phyloP scores from a whole-genome alignment of 2,888 invertebrate genomes.

The Ectemnius cavifrons region DNA sequence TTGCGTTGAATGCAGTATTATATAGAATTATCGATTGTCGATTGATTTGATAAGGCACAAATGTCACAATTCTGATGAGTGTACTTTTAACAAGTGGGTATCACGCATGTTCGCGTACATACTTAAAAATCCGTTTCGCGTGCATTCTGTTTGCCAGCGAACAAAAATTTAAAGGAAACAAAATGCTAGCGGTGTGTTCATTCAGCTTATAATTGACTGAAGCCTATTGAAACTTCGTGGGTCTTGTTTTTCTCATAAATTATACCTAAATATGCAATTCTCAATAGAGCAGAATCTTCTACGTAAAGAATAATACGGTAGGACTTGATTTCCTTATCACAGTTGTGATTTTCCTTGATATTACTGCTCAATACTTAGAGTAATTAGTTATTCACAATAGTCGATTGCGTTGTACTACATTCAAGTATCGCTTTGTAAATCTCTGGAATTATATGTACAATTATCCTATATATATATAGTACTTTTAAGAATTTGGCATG shows the following conservation, averaged over 20 bases:
- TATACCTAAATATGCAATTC: slow-evolving; percentile 5
- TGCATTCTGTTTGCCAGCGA: too few species aligned
- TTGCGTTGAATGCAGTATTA: slow-evolving; percentile 26
- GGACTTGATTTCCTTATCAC: slow-evolving; percentile 54
- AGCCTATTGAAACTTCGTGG: too few species aligned
- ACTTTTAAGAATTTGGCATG: slow-evolving; percentile 48
- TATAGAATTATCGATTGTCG: slow-evolving; percentile 28
- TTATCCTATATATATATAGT: slow-evolving; percentile 35
- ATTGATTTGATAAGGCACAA: slow-evolving; percentile 52
- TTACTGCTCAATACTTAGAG: slow-evolving; percentile 38
- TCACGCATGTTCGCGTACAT: too few species aligned
- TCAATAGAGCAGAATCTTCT: slow-evolving; percentile 4
- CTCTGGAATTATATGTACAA: slow-evolving; percentile 10
- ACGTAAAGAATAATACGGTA: slow-evolving; percentile 9
- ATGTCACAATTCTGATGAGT: slow-evolving; percentile 24
- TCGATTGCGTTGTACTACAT: not conserved
- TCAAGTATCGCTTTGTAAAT: too few species aligned
- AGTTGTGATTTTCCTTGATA: slow-evolving; percentile 55
- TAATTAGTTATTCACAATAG: slow-evolving; percentile 31
- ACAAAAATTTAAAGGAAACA: too few species aligned
- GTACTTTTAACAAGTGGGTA: too few species aligned
- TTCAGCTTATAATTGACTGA: too few species aligned
- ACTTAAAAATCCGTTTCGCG: slow-evolving; percentile 2
- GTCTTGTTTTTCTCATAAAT: not conserved
- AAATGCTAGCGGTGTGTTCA: too few species aligned